Evolutionary conservation across 2,888 invertebrate species (phyloP).

Genomic region (Drosophila tripunctata): DNA sequence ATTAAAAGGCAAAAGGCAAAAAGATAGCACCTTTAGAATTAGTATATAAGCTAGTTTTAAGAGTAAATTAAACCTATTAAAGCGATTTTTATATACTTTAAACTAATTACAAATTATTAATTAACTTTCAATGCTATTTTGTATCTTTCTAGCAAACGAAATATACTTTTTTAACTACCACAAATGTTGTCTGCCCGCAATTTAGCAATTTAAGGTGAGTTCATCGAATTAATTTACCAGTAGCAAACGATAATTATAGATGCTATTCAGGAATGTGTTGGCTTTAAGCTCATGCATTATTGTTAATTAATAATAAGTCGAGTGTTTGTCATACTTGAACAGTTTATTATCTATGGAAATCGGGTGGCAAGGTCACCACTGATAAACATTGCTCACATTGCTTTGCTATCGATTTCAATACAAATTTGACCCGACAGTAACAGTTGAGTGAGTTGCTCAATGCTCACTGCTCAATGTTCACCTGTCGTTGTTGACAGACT

Average conservation of each 20-base stretch:
- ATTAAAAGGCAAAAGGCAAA: neutral
- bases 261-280: too few relatives aligned
- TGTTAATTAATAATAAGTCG: neutral
- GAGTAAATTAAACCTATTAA: neutral
- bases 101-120: neutral
- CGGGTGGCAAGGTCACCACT: slow-evolving; percentile 18
- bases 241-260: neutral
- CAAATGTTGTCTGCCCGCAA: slow-evolving; percentile 60
- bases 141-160: slow-evolving; percentile 44
- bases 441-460: slow-evolving; percentile 15
- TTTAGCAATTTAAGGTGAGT: slow-evolving; percentile 59
- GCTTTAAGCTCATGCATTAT: neutral
- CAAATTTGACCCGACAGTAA: neutral
- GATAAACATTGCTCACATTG: slow-evolving; percentile 1
- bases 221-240: neutral
- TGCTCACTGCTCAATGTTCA: too few relatives aligned
- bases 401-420: slow-evolving; percentile 19
- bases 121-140: neutral
- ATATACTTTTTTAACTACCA: slow-evolving; percentile 15
- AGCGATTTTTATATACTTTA: neutral
- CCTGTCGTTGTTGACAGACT: slow-evolving; percentile 4
- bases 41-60: too few relatives aligned
- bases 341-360: slow-evolving; percentile 3
- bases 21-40: neutral
- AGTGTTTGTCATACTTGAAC: slow-evolving; percentile 1